Evolutionary conservation across 2,797 vertebrate species (phyloP).

Genomic region (Diglossa cyanea): DNA sequence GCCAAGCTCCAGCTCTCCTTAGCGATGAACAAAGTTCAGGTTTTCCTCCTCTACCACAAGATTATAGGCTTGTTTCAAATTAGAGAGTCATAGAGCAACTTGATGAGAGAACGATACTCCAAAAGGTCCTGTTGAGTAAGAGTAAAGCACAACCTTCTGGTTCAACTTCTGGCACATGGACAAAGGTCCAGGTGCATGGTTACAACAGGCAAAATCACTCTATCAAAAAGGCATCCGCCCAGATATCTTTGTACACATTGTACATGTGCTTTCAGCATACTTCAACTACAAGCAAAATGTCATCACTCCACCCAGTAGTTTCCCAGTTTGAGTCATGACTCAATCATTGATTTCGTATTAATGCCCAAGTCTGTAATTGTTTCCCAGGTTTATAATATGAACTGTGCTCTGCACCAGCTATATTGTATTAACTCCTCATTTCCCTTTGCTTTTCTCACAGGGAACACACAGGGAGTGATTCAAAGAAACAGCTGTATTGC

Average conservation of each 20-base stretch:
- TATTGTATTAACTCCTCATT: neutral
- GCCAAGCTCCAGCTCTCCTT: neutral
- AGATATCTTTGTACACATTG: neutral
- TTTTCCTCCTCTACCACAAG: neutral
- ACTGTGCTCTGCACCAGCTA: neutral
- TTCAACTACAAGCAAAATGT: neutral
- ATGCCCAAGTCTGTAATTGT: neutral
- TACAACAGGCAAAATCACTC: neutral
- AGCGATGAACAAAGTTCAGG: neutral
- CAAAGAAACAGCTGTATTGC: neutral
- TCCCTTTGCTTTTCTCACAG: neutral
- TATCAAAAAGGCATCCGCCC: neutral
- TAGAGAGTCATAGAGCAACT: neutral
- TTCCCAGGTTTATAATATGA: neutral
- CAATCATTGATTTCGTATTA: neutral
- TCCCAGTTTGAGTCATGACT: neutral
- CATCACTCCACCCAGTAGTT: neutral
- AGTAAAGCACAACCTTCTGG: neutral
- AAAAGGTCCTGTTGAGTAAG: neutral
- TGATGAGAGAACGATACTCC: neutral
- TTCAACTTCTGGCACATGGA: neutral
- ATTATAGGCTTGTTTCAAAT: neutral
- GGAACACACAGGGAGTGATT: neutral
- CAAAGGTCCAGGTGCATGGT: neutral
- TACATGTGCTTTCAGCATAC: neutral